Evolutionary conservation across 2,113 vertebrate species (phyloP).

Genomic region (Lophius piscatorius): DNA sequence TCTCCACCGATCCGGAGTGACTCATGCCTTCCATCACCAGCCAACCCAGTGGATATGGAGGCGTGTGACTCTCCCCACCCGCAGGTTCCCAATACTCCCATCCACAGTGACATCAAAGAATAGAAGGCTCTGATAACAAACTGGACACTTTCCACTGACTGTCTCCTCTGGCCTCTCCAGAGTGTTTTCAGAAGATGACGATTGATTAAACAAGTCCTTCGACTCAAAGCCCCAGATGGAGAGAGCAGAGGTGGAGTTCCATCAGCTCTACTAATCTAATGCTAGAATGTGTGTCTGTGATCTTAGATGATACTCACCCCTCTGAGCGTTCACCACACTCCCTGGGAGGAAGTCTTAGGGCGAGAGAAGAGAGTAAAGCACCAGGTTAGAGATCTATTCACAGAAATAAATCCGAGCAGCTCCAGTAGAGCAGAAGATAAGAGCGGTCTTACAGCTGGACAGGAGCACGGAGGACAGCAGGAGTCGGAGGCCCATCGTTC

Average conservation of each 20-base stretch:
- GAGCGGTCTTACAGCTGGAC: conserved; percentile 71
- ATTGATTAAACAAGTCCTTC: too few relatives aligned
- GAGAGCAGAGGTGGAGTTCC: too few relatives aligned
- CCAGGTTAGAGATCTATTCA: conserved; percentile 53
- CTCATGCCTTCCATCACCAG: conserved; percentile 33
- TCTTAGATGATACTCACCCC: conserved; percentile 55
- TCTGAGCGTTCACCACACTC: conserved; percentile 24
- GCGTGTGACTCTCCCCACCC: conserved; percentile 47
- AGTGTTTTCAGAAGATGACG: neutral
- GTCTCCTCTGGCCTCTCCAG: neutral
- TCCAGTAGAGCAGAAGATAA: neutral
- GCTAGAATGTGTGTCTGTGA: neutral
- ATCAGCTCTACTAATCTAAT: neutral
- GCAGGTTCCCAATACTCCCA: conserved; percentile 42
- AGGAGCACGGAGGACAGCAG: conserved; percentile 55
- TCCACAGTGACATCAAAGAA: conserved; percentile 4
- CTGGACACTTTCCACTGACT: conserved; percentile 28
- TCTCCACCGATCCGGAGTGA: conserved; percentile 12
- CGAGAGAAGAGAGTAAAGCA: conserved; percentile 31
- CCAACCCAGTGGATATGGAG: conserved; percentile 17
- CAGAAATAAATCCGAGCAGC: conserved; percentile 4
- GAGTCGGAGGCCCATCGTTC: conserved; percentile 62
- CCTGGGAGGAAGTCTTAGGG: conserved; percentile 35
- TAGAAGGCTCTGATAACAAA: conserved; percentile 46
- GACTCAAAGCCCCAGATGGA: conserved; percentile 1